A percentile compares a stretch with the other conserved stretches of the same genome.
Conservation (phyloP, 2,888 invertebrate species). For the Neoscelio sp. region DNA sequence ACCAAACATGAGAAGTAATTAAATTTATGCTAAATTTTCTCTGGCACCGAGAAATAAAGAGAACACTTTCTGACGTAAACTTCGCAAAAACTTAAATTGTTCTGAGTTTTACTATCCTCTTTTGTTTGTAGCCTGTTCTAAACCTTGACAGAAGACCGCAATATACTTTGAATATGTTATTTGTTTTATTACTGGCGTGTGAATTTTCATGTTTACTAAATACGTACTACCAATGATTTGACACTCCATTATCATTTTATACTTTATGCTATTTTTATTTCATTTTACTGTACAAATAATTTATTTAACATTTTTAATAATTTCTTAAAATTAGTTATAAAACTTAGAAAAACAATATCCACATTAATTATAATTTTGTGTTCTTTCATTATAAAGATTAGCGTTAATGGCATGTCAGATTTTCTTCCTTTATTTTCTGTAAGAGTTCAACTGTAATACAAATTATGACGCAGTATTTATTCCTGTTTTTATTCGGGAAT, state of each 20-base stretch:
- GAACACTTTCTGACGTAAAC: constrained; percentile 36
- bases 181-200: constrained; percentile 43
- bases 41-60: constrained; percentile 27
- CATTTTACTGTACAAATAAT: no score
- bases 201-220: constrained; percentile 17
- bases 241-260: constrained; percentile 31
- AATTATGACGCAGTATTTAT: no score
- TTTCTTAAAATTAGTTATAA: no score
- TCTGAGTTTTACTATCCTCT: constrained; percentile 40
- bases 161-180: constrained; percentile 47
- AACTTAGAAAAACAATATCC: no score
- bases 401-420: no score
- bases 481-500: no score
- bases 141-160: constrained; percentile 28
- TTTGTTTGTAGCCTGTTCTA: constrained; percentile 33
- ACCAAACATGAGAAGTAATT: constrained; percentile 32
- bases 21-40: constrained; percentile 48
- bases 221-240: neutral
- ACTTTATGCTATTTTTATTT: no score
- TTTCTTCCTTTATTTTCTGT: no score
- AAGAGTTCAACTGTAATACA: no score
- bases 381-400: no score
- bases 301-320: no score
- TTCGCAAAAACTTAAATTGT: constrained; percentile 50
- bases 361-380: no score